Evolutionary conservation across 2,797 vertebrate species (phyloP), one percentile per base, ranked within the genome.

Genomic region (Enteromius thamalakanensis): DNA sequence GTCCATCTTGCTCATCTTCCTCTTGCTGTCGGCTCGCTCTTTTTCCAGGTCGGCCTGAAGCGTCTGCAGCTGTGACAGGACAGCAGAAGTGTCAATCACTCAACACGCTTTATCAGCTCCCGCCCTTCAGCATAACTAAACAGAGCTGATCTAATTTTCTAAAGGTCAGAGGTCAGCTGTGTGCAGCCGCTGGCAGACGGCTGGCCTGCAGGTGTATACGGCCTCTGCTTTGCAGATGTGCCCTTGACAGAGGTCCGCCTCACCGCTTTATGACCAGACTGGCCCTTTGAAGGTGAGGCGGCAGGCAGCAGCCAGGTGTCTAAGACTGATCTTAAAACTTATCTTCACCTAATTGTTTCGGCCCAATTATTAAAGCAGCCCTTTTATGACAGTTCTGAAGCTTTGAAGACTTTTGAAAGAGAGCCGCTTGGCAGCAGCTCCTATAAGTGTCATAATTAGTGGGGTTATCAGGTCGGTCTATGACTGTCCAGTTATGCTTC

Each of bases 1-100:
- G 81, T 97, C 95, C 60, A 97, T 90, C 86, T 92, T 95, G 69
- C 34, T 87, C 53, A 94, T 94, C 91, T 94, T 97, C 93, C 92
- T 96, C 62, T 92, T 93, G 84, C 93, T 87, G 34, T 95, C 94
- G 5, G 79, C 90, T 88, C 90, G 95, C 72, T 96, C 96, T 88
- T 94, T 95, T 80, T 96, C 96, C 72, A 95, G 92, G 84, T 96
- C 95, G 26, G 60, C 93, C 85, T 90, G 94, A 79, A 96, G 89
- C 62, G 89, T 90, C 64, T 92, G 92, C 86, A 97, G 93, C 98
- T 99, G 91, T 55, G 81, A 85, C 14, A 37, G 49, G 81, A 80
- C 34, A 67, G 51, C 26, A 81, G 6, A 49, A 32, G 55, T 32
- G 29, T 80, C 72, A 76, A 80, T 88, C 86, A 84, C 76, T 84